Conservation (phyloP, 2,797 vertebrate species). For the Eurystomus glaucurus region DNA sequence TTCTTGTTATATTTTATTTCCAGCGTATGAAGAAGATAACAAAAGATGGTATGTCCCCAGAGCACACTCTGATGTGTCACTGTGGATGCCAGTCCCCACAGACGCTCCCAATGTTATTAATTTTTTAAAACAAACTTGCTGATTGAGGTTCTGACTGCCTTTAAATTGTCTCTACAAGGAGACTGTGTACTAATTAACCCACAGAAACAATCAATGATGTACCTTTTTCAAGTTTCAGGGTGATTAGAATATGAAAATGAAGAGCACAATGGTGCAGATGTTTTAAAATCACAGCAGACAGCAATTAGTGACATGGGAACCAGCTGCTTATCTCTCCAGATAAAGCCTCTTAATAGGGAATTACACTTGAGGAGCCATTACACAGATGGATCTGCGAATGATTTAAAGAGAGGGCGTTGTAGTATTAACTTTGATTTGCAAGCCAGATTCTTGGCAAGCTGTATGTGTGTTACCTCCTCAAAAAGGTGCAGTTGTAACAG, state of each 20-base stretch:
- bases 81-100: conserved; percentile 70
- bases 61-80: conserved; percentile 51
- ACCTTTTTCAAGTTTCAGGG: conserved; percentile 86
- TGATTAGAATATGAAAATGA: conserved; percentile 90
- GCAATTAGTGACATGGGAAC: conserved; percentile 88
- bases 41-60: conserved; percentile 47
- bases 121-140: conserved; percentile 87
- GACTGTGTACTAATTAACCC: conserved; percentile 87
- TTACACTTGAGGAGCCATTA: conserved; percentile 86
- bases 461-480: conserved; percentile 38
- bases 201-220: conserved; percentile 86
- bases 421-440: conserved; percentile 80
- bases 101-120: conserved; percentile 78
- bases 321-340: conserved; percentile 90
- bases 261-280: conserved; percentile 88
- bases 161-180: conserved; percentile 86
- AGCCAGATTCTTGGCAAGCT: conserved; percentile 73
- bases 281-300: conserved; percentile 90
- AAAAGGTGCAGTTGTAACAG: conserved; percentile 52
- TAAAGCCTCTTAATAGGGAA: conserved; percentile 89
- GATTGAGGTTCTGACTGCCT: conserved; percentile 85
- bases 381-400: conserved; percentile 84
- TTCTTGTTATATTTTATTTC: background rate
- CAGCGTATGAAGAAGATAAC: conserved; percentile 2
- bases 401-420: conserved; percentile 82